Percentiles rank a stretch among this genome's conserved stretches.
Conservation (phyloP, 2,888 invertebrate genomes). For the Lycia hirtaria region DNA sequence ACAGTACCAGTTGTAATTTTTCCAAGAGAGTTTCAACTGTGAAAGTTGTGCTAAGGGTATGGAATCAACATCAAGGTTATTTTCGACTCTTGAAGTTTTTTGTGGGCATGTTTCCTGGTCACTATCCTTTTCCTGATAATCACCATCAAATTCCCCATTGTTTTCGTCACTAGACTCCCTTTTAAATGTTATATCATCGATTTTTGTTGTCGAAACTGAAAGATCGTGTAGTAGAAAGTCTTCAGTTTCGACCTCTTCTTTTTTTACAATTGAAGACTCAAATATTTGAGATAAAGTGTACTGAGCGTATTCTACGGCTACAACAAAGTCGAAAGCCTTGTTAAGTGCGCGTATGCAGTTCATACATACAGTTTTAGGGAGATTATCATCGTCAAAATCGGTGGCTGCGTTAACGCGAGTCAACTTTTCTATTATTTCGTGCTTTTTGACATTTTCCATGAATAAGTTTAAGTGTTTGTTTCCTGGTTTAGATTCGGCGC, state of each 20-base stretch:
- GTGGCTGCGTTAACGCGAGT: constrained; percentile 53
- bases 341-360: constrained; percentile 58
- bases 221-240: constrained; percentile 23
- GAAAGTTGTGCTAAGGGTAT: constrained; percentile 49
- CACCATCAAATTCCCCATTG: neutral
- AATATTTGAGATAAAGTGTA: constrained; percentile 47
- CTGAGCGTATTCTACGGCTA: constrained; percentile 62
- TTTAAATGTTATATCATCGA: constrained; percentile 10
- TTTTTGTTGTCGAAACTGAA: neutral
- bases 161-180: constrained; percentile 11
- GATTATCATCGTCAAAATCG: constrained; percentile 49
- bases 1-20: constrained; percentile 67
- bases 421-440: constrained; percentile 57
- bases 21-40: constrained; percentile 64
- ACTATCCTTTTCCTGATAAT: neutral
- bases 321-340: constrained; percentile 61
- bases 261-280: constrained; percentile 51
- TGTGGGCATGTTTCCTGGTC: constrained; percentile 7
- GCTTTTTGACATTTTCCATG: constrained; percentile 45
- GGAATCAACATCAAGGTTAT: constrained; percentile 30
- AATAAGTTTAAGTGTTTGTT: constrained; percentile 56
- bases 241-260: constrained; percentile 44
- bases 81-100: constrained; percentile 12
- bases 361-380: constrained; percentile 65
- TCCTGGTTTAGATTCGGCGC: constrained; percentile 58